A percentile compares a stretch with the other conserved stretches of the same genome.
These are phyloP conservation scores for Glaucopsyche alexis DNA, from an alignment of 2,888 invertebrate genomes.

Conservation along the genomic window DNA sequence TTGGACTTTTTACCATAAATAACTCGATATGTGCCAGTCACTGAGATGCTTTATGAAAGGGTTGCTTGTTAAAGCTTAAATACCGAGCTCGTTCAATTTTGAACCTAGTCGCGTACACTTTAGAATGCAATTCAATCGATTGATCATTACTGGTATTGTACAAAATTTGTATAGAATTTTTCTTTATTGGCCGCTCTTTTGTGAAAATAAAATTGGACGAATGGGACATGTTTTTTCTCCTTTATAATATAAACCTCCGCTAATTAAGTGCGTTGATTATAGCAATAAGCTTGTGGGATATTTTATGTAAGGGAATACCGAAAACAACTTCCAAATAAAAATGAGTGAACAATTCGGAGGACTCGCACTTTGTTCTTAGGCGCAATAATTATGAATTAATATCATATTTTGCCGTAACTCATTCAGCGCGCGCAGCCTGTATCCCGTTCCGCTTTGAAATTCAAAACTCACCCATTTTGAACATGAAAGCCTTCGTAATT, in stretches of 20 bases:
- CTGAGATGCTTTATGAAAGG: conserved; percentile 37
- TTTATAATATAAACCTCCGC: conserved; percentile 28
- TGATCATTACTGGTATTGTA: conserved; percentile 6
- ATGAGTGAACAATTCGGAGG: conserved; percentile 8
- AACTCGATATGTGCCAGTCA: conserved; percentile 41
- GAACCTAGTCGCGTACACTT: neutral
- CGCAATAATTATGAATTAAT: conserved; percentile 20
- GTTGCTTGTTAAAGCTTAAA: conserved; percentile 37
- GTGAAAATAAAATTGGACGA: conserved; percentile 26
- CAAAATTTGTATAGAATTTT: conserved; percentile 28
- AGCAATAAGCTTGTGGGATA: conserved; percentile 27
- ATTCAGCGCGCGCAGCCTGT: neutral
- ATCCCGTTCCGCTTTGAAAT: conserved; percentile 19
- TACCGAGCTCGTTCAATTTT: neutral
- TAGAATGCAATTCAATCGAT: neutral
- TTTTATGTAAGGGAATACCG: conserved; percentile 27
- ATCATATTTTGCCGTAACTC: conserved; percentile 13
- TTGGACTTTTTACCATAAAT: conserved; percentile 30
- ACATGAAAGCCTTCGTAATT: neutral
- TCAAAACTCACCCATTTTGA: neutral
- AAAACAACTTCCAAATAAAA: conserved; percentile 26
- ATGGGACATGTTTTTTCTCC: conserved; percentile 27
- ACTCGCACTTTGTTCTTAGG: conserved; percentile 17
- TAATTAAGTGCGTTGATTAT: conserved; percentile 29
- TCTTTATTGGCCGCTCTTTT: conserved; percentile 28